Conservation (phyloP, 2,888 invertebrate species). For the Crematogaster levior region DNA sequence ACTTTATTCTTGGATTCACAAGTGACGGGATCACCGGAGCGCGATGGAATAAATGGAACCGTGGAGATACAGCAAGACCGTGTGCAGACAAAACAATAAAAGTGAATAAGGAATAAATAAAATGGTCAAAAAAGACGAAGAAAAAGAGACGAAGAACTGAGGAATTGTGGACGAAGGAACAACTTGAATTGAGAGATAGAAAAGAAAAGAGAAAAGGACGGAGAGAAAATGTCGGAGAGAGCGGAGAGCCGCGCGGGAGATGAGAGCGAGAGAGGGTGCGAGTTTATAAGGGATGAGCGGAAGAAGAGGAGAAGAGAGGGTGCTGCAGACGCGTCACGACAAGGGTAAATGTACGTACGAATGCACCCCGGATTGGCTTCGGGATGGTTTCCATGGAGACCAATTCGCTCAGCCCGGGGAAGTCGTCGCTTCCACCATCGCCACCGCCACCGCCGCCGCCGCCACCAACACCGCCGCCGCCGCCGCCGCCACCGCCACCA, state of each 20-base stretch:
- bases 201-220: constrained; percentile 12
- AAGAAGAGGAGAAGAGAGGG: constrained; percentile 38
- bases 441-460: constrained; percentile 41
- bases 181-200: constrained; percentile 5
- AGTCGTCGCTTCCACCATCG: constrained; percentile 68
- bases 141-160: constrained; percentile 6
- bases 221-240: constrained; percentile 29
- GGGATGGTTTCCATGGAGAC: constrained; percentile 82
- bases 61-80: constrained; percentile 2
- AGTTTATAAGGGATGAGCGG: constrained; percentile 58
- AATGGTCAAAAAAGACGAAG: constrained; percentile 3
- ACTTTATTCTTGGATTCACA: constrained; percentile 7
- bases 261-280: constrained; percentile 48
- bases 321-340: constrained; percentile 75
- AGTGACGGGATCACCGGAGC: constrained; percentile 4
- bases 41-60: constrained; percentile 27
- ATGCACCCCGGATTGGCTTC: constrained; percentile 83
- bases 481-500: not conserved
- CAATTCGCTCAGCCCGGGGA: constrained; percentile 81
- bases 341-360: constrained; percentile 83
- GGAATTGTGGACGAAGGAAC: constrained; percentile 13
- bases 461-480: constrained; percentile 27
- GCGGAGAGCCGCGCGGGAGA: constrained; percentile 34
- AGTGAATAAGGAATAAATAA: constrained; percentile 50
- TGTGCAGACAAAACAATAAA: constrained; percentile 31